phyloP scores from a whole-genome alignment of 2,113 vertebrate genomes.

The Myiopsitta monachus region DNA sequence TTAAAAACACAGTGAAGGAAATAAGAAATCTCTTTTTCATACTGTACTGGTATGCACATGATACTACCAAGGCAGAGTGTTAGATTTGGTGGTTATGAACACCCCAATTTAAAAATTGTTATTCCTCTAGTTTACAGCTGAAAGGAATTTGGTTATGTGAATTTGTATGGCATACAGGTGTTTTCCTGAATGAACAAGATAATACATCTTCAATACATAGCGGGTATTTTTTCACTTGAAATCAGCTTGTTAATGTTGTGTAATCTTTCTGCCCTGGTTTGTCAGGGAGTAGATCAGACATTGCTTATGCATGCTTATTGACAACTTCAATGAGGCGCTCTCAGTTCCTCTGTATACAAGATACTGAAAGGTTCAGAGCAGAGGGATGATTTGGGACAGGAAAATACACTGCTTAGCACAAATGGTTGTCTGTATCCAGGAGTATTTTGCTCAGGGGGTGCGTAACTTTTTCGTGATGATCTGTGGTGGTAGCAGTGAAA shows the following conservation, averaged over 20 bases:
- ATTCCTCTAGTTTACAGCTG: not conserved
- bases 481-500: not conserved
- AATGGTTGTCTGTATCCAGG: not conserved
- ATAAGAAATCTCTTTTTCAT: not conserved
- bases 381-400: not conserved
- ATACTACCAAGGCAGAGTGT: not conserved
- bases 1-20: not conserved
- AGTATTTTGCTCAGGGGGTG: not conserved
- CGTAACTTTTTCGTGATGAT: not conserved
- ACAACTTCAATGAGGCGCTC: not conserved
- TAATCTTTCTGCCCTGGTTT: not conserved
- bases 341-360: not conserved
- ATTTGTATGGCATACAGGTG: not conserved
- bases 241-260: not conserved
- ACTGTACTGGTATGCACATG: not conserved
- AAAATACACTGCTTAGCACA: not conserved
- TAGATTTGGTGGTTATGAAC: not conserved
- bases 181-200: not conserved
- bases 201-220: not conserved
- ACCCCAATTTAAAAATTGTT: not conserved
- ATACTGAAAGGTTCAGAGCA: not conserved
- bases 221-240: not conserved
- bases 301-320: not conserved
- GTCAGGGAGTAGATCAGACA: not conserved
- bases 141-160: not conserved